Conservation (phyloP, 2,888 invertebrate species). For the Cantharis lateralis region DNA sequence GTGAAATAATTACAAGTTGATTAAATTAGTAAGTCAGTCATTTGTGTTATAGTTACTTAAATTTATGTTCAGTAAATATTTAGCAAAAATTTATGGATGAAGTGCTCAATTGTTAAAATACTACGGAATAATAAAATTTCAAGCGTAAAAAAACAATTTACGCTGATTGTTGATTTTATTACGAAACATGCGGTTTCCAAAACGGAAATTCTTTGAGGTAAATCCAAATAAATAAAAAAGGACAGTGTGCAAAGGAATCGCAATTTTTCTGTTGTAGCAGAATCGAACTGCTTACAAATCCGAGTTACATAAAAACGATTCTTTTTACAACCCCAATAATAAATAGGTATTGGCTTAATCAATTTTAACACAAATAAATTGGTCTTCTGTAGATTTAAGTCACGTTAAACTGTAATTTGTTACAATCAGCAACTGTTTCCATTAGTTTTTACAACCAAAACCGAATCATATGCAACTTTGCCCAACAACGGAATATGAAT, state of each 20-base stretch:
- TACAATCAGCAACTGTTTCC: not conserved
- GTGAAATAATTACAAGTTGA: not conserved
- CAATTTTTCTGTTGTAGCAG: not conserved
- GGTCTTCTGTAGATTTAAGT: constrained; percentile 5
- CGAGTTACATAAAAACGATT: not conserved
- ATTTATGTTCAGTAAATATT: not conserved
- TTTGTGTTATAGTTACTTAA: not conserved
- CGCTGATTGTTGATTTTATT: not conserved
- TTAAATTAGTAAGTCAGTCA: not conserved
- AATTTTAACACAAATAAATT: constrained; percentile 10
- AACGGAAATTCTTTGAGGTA: not conserved
- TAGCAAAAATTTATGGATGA: not conserved
- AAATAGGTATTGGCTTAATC: constrained; percentile 8
- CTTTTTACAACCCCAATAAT: not conserved
- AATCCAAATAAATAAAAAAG: not conserved
- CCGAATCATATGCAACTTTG: not conserved
- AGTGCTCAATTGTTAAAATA: not conserved
- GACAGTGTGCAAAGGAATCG: not conserved
- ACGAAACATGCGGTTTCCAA: not conserved
- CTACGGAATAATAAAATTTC: not conserved
- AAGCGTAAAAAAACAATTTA: not conserved
- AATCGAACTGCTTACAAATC: not conserved
- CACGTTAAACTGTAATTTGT: constrained; percentile 15
- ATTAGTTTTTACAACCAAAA: not conserved
- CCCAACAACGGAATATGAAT: too few relatives aligned